phyloP scores from a whole-genome alignment of 2,113 vertebrate species.

The Calonectris borealis region DNA sequence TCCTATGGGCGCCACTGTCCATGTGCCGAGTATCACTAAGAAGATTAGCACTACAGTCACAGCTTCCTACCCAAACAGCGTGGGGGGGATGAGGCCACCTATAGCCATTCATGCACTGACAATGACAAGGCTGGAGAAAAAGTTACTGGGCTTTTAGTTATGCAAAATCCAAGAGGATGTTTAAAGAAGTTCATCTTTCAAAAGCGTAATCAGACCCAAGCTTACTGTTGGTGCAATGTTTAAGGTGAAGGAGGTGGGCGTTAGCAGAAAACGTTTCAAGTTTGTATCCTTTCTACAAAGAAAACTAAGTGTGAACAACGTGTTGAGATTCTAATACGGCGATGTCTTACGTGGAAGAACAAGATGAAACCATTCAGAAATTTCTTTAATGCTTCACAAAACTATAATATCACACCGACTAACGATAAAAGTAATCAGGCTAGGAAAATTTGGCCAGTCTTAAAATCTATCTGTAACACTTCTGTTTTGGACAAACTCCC shows the following conservation, averaged over 20 bases:
- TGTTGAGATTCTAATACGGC: neutral
- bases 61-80: neutral
- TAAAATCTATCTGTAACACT: neutral
- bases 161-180: neutral
- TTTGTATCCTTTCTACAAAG: neutral
- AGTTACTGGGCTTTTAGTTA: neutral
- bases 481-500: neutral
- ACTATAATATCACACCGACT: neutral
- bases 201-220: neutral
- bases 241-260: neutral
- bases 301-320: neutral
- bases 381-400: neutral
- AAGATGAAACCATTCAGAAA: neutral
- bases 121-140: slow-evolving; percentile 1
- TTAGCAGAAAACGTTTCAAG: neutral
- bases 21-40: slow-evolving; percentile 21
- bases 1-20: neutral
- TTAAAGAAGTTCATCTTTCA: neutral
- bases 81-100: neutral
- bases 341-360: neutral
- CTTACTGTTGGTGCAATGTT: neutral
- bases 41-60: slow-evolving; percentile 51
- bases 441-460: neutral
- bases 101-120: neutral
- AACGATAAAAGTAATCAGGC: neutral